A percentile compares a stretch with the other conserved stretches of the same genome.
Evolutionary conservation across 2,797 vertebrate genomes (phyloP).

Genomic region (Aulostomus chinensis): DNA sequence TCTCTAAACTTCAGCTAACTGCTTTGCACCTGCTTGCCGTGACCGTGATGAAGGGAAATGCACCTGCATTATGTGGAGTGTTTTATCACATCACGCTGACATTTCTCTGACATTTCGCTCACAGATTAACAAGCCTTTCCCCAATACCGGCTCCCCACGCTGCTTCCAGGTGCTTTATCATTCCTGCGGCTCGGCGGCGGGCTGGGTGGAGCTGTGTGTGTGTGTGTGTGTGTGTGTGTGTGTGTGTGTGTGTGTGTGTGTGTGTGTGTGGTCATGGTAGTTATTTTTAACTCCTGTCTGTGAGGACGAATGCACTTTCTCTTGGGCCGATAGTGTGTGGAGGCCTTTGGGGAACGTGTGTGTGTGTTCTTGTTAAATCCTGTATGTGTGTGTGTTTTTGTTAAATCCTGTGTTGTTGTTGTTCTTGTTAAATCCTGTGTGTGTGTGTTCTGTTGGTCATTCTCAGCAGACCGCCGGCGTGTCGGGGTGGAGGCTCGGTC

Average conservation of each 20-base stretch:
- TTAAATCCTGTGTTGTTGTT: too few species aligned
- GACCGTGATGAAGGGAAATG: neutral
- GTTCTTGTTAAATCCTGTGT: too few species aligned
- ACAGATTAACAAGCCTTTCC: slow-evolving; percentile 19
- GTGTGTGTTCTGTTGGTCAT: too few species aligned
- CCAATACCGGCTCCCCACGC: slow-evolving; percentile 8
- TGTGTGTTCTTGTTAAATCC: slow-evolving; percentile 8
- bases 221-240: slow-evolving; percentile 6
- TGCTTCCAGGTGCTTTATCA: slow-evolving; percentile 43
- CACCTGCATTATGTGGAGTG: neutral
- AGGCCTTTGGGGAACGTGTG: slow-evolving; percentile 10
- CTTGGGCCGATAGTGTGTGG: slow-evolving; percentile 35
- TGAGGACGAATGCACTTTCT: slow-evolving; percentile 36
- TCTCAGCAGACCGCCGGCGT: too few species aligned
- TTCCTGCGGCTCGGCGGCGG: neutral
- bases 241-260: slow-evolving; percentile 6
- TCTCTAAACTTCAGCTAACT: too few species aligned
- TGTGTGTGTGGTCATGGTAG: slow-evolving; percentile 14
- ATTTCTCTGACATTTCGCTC: slow-evolving; percentile 18
- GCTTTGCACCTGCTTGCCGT: neutral
- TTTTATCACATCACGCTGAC: slow-evolving; percentile 16
- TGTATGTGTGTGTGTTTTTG: slow-evolving; percentile 9
- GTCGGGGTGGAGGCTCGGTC: too few species aligned
- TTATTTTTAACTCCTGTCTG: slow-evolving; percentile 67
- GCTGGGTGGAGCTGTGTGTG: slow-evolving; percentile 7